Conservation (phyloP, 2,888 invertebrate genomes). For the Caenorhabditis zanzibari region DNA sequence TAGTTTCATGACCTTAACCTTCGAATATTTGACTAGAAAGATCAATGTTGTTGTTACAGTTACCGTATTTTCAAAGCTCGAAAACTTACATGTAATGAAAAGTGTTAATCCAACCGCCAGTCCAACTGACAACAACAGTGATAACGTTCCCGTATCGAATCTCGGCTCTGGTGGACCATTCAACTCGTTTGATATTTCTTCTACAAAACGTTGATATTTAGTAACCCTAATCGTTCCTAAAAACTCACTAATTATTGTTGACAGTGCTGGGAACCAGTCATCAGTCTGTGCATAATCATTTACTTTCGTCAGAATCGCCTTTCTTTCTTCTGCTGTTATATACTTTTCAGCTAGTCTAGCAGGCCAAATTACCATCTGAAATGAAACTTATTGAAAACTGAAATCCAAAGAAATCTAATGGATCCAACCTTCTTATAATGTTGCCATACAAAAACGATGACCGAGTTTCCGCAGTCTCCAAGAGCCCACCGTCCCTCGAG, state of each 20-base stretch:
- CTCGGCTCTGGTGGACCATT: constrained; percentile 80
- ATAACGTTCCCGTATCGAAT: constrained; percentile 80
- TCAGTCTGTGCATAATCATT: constrained; percentile 80
- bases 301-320: constrained; percentile 77
- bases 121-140: constrained; percentile 80
- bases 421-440: constrained; percentile 83
- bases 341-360: constrained; percentile 81
- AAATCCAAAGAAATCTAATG: too few species aligned
- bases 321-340: constrained; percentile 79
- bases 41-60: too few species aligned
- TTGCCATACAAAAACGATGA: constrained; percentile 83
- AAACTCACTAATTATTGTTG: constrained; percentile 76
- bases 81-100: constrained; percentile 80
- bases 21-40: too few species aligned
- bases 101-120: constrained; percentile 80
- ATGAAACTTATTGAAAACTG: neutral
- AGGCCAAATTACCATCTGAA: constrained; percentile 82
- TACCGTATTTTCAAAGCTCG: too few species aligned
- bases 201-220: too few species aligned
- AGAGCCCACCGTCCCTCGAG: constrained; percentile 83
- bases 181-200: constrained; percentile 79
- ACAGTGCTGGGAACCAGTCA: constrained; percentile 80
- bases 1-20: too few species aligned
- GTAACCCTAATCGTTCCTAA: too few species aligned
- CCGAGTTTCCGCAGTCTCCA: constrained; percentile 83